A percentile compares a stretch with the other conserved stretches of the same genome.
Evolutionary conservation across 2,113 vertebrate species (phyloP).

Genomic region (Acrocephalus arundinaceus): DNA sequence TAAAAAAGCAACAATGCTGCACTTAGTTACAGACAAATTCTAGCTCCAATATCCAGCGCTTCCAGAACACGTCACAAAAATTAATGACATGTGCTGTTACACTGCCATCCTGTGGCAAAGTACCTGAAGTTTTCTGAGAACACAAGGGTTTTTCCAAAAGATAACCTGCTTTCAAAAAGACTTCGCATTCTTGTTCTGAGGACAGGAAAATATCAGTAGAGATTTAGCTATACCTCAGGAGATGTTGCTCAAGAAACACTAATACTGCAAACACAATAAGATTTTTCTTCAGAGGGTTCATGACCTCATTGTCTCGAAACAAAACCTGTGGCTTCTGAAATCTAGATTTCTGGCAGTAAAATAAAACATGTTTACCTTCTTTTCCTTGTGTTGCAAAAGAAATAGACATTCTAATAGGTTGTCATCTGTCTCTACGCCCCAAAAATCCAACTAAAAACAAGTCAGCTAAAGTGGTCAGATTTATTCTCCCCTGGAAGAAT

Average conservation of each 20-base stretch:
- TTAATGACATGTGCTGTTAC: background rate
- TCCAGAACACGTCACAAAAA: background rate
- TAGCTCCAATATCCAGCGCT: background rate
- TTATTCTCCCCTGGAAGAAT: background rate
- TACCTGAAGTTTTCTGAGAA: background rate
- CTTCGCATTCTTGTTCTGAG: background rate
- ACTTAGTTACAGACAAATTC: background rate
- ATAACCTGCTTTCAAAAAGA: background rate
- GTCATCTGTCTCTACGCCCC: background rate
- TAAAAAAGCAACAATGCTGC: background rate
- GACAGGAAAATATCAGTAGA: background rate
- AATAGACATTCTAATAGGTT: background rate
- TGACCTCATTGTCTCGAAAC: background rate
- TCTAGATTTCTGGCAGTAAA: background rate
- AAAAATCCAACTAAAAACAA: background rate
- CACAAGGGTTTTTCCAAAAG: background rate
- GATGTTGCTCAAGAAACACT: background rate
- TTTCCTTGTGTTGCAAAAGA: background rate
- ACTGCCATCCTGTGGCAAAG: conserved; percentile 29
- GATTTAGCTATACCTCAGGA: background rate
- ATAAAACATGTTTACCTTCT: background rate
- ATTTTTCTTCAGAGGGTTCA: background rate
- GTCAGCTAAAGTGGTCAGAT: background rate
- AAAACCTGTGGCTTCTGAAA: background rate
- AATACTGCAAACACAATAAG: background rate